Base-by-base conservation (phyloP, 2,888 invertebrate species). In the Cerastis rubricosa region DNA sequence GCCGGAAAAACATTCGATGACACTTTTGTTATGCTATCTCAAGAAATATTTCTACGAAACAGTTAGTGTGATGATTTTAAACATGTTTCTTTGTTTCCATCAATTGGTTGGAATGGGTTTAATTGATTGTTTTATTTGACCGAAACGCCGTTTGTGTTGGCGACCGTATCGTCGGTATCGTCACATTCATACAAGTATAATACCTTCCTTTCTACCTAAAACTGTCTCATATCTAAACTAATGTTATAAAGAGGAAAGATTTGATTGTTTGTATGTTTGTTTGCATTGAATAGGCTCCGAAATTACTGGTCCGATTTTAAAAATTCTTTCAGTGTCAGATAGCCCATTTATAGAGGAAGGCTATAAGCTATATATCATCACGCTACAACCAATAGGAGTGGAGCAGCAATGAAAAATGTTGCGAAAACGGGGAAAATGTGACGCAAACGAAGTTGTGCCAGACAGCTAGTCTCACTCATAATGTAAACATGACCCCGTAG, bases 81-180 rank as follows among this genome's bases (percentile, higher is more conserved):
- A 54, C 51, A 43, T 25, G 43, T 76, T 76, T 63, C 68, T 76
- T 76, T 63, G 61, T 77, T 69, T 51, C 29, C 35, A 35, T 45
- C n/a, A 54, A 76, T 76, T 76, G 70, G 64, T 63, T 65, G n/a
- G 14, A 57, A 64, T 57, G 14, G 9, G 29, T 12, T 64, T 70
- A 70, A 64, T 70, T 76, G 11, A 64, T 40, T 54, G 51, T 76
- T 69, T 68, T 54, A 40, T 63, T 67, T 47, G 6, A 74, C 17
- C 40, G 25, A 57, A 57, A 17, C 43, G n/a, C 43, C 8, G 17
- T 43, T n/a, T 64, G 43, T 45, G n/a, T 43, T 29, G 4, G 8
- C 40, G 22, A 40, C 22, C 22, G 40, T 61, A 14, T n/a, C 2
- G 25, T 61, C 5, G 22, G 35, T 22, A 63, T 35, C 64, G 35